These are phyloP conservation scores for Chlorocebus sabaeus DNA, from an alignment of 2,113 vertebrate species.

Conservation along the genomic window DNA sequence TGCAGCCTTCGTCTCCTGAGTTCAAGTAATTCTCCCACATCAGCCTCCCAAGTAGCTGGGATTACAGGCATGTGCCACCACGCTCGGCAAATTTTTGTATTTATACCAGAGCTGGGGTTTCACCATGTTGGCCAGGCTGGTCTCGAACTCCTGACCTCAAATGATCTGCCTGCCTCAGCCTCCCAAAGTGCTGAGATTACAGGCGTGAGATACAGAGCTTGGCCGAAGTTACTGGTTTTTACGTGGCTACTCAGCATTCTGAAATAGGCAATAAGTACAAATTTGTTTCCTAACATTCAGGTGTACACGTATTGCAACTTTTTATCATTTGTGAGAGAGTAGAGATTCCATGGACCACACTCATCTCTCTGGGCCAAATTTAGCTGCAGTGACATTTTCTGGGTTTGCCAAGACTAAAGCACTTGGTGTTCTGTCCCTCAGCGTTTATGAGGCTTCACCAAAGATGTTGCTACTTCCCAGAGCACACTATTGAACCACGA, in stretches of 20 bases:
- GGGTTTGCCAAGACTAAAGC: neutral
- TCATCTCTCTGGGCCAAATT: neutral
- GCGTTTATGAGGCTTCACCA: neutral
- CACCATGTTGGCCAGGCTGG: no score
- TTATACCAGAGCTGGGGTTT: accelerated
- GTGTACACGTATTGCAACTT: neutral
- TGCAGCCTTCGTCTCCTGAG: accelerated
- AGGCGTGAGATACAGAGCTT: no score
- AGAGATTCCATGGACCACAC: neutral
- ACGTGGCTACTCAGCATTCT: neutral
- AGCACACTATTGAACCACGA: neutral
- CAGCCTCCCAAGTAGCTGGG: no score
- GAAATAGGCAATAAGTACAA: neutral
- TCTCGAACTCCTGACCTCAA: no score
- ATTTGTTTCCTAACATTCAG: neutral
- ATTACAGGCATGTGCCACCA: no score
- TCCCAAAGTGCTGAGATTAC: no score
- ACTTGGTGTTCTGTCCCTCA: neutral
- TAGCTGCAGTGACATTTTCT: neutral
- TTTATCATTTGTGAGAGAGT: neutral
- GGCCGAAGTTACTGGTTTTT: neutral
- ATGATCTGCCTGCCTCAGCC: no score
- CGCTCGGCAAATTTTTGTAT: accelerated
- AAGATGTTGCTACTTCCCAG: neutral
- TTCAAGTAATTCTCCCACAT: no score